Percentiles rank a stretch among this genome's conserved stretches.
Evolutionary conservation across 2,113 vertebrate genomes (phyloP).

Genomic region (Turdus rufiventris): DNA sequence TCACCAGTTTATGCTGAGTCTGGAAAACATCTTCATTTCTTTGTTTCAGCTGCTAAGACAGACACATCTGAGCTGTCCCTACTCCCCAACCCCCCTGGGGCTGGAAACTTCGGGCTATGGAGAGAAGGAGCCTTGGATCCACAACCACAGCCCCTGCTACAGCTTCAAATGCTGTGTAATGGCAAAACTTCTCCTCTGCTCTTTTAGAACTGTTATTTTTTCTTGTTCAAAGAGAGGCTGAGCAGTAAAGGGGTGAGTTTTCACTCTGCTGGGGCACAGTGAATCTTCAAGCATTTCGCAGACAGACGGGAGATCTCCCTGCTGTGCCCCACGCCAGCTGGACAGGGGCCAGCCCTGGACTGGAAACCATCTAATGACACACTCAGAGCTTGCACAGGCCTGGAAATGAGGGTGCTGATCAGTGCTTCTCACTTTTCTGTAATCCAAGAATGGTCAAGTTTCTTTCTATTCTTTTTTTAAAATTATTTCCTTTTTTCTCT

Average conservation of each 20-base stretch:
- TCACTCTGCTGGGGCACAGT: rapidly evolving
- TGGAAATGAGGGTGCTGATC: neutral
- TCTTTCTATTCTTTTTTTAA: neutral
- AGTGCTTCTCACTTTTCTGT: neutral
- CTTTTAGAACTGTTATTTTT: neutral
- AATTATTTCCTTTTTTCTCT: neutral
- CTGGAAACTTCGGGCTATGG: neutral
- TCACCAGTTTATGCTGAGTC: neutral
- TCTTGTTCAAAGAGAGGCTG: neutral
- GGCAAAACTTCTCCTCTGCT: neutral
- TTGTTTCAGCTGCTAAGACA: neutral
- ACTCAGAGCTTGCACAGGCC: neutral
- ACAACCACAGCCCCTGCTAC: neutral
- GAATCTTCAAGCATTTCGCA: rapidly evolving
- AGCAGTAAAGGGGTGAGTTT: rapidly evolving
- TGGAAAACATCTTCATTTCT: neutral
- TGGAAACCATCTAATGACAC: neutral
- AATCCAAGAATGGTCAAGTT: neutral
- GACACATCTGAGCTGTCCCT: neutral
- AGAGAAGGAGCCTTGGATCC: neutral
- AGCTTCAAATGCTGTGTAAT: neutral
- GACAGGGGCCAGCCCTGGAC: neutral
- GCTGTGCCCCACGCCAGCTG: neutral
- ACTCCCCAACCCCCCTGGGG: neutral
- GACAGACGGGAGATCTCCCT: rapidly evolving